Evolutionary conservation across 1,140 invertebrate genomes (phyloP).

Genomic region (Hycleus phaleratus): DNA sequence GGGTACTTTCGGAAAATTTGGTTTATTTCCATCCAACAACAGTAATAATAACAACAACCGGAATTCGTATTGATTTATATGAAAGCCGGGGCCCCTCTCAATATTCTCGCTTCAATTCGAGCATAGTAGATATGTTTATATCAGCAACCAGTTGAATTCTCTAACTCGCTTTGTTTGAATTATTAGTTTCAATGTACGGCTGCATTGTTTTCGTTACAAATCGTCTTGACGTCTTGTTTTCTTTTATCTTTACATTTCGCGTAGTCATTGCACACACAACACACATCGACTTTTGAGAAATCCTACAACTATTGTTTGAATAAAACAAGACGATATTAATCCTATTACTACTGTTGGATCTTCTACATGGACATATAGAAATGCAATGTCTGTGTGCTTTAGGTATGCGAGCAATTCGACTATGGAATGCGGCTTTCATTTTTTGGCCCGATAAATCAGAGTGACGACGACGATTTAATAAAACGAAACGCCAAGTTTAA

Average conservation of each 20-base stretch:
- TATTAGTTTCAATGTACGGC: conserved; percentile 17
- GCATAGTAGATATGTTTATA: conserved; percentile 1
- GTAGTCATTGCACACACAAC: too few relatives aligned
- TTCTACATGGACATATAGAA: conserved; percentile 1
- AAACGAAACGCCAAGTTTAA: conserved; percentile 19
- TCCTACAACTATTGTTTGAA: too few relatives aligned
- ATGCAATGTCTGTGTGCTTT: conserved; percentile 17
- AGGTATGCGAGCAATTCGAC: conserved; percentile 20
- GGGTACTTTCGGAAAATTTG: conserved; percentile 25
- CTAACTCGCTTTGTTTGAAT: conserved; percentile 15
- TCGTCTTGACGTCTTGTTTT: too few relatives aligned
- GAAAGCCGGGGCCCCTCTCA: background rate
- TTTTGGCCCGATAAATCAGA: conserved; percentile 29
- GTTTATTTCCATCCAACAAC: conserved; percentile 25
- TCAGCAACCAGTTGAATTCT: conserved; percentile 29
- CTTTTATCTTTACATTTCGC: too few relatives aligned
- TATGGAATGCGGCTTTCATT: conserved; percentile 30
- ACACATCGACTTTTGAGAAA: too few relatives aligned
- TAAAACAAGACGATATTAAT: conserved; percentile 1
- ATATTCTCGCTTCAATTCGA: too few relatives aligned
- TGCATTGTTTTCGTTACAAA: too few relatives aligned
- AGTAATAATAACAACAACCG: conserved; percentile 17
- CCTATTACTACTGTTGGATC: background rate
- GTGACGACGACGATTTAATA: conserved; percentile 27
- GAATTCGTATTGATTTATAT: conserved; percentile 36